Evolutionary conservation across 2,113 vertebrate genomes (phyloP).

Genomic region (Xerus inauris): DNA sequence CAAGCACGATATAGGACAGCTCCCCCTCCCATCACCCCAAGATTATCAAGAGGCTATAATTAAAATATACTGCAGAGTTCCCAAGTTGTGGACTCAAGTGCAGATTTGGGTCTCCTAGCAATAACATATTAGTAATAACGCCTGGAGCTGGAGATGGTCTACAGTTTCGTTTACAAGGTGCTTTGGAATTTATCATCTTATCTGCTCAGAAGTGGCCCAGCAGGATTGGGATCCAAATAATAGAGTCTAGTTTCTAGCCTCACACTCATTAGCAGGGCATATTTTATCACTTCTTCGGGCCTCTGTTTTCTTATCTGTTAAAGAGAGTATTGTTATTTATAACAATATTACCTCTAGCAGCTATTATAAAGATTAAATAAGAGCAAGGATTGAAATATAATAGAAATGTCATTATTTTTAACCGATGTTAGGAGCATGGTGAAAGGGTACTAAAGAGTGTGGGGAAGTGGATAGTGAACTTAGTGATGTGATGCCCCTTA

Average conservation of each 20-base stretch:
- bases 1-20: background rate
- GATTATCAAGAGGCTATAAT: constrained; percentile 70
- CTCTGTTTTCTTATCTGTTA: constrained; percentile 45
- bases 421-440: background rate
- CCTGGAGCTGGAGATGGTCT: background rate
- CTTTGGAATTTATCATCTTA: constrained; percentile 13
- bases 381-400: background rate
- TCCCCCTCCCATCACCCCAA: background rate
- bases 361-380: background rate
- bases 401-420: background rate
- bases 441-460: background rate
- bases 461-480: background rate
- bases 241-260: background rate
- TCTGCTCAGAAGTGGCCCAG: background rate
- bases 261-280: background rate
- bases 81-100: constrained; percentile 33
- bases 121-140: constrained; percentile 50
- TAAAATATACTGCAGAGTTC: constrained; percentile 55
- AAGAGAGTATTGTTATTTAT: background rate
- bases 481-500: background rate
- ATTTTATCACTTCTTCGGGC: background rate
- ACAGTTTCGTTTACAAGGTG: background rate
- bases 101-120: background rate
- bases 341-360: background rate
- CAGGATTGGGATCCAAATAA: background rate